phyloP scores from a whole-genome alignment of 2,888 invertebrate species.

The Actias luna region DNA sequence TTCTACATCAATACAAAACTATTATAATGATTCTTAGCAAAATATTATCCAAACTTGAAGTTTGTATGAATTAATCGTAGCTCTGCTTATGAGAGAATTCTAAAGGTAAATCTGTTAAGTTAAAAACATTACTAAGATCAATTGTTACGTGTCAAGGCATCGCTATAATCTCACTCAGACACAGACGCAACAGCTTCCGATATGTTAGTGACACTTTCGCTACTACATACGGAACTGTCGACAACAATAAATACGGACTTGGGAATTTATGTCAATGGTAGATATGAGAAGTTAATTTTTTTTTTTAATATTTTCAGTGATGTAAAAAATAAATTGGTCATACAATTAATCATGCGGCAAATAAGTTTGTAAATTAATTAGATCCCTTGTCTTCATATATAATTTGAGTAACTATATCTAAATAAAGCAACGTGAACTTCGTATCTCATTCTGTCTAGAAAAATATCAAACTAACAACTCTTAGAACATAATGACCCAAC shows the following conservation, averaged over 20 bases:
- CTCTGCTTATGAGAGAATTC: background rate
- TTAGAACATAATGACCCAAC: too few species aligned
- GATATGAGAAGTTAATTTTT: background rate
- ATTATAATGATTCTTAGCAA: too few species aligned
- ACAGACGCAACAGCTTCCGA: constrained; percentile 45
- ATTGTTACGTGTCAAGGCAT: constrained; percentile 34
- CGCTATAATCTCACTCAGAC: constrained; percentile 40
- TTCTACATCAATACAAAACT: too few species aligned
- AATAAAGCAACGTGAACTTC: too few species aligned
- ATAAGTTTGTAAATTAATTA: too few species aligned
- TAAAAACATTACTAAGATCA: constrained; percentile 14
- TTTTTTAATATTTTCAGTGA: too few species aligned
- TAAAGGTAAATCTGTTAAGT: background rate
- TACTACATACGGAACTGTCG: constrained; percentile 21
- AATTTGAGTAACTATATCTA: too few species aligned
- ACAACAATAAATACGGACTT: background rate
- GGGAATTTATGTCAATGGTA: background rate
- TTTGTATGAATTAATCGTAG: background rate
- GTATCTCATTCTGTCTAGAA: too few species aligned
- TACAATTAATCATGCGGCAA: too few species aligned
- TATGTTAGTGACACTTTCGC: constrained; percentile 44
- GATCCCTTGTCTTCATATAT: too few species aligned
- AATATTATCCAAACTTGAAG: background rate
- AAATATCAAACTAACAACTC: too few species aligned
- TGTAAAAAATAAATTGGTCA: too few species aligned